Evolutionary conservation across 2,113 vertebrate genomes (phyloP), one percentile per base, ranked within the genome.

Genomic region (Australoheros scitulus): DNA sequence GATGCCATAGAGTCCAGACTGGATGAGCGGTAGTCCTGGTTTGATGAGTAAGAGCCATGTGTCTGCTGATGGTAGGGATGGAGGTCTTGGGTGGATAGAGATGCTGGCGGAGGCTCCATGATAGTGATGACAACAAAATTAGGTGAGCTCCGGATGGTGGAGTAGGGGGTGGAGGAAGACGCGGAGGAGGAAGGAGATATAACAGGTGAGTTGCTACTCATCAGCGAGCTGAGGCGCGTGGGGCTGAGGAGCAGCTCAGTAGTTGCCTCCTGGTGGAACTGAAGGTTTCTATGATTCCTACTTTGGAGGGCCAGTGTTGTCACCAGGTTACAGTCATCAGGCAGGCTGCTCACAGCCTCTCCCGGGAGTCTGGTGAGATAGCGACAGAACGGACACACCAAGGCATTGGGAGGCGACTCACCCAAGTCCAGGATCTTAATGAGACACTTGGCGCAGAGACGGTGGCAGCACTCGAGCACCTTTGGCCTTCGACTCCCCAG

Each of bases 101-200:
- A 85, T 86, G 97, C 55, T 1, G 90, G 93, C 0, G 92, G 97
- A n/a, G 98, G 96, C 94, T 98, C 97, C 97, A 98, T 96, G 90
- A 99, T 98, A 20, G 98, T 98, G 87, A 99, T 98, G 57, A 99
- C 97, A 92, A 99, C 94, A 84, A 97, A 98, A 88, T 97, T 98
- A 22, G 94, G 90, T 0, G 95, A 95, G 9, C 90, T 87, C 4
- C 91, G 90, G 83, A 94, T 81, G 20, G 95, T 94, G 59, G 94
- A 93, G 88, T 93, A 94, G 14, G 91, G 41, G 11, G 80, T 79
- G 57, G 84, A 68, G 55, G 91, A 82, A 3, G 92, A 86, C 2
- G 61, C 32, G 17, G 84, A 85, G 41, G 91, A 82, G 13, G 86
- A 86, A 61, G 60, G 63, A 55, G 87, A 96, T 94, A 82, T 95